A percentile compares a stretch with the other conserved stretches of the same genome.
Conservation (phyloP, 2,888 invertebrate genomes). For the Bellardia pandia region DNA sequence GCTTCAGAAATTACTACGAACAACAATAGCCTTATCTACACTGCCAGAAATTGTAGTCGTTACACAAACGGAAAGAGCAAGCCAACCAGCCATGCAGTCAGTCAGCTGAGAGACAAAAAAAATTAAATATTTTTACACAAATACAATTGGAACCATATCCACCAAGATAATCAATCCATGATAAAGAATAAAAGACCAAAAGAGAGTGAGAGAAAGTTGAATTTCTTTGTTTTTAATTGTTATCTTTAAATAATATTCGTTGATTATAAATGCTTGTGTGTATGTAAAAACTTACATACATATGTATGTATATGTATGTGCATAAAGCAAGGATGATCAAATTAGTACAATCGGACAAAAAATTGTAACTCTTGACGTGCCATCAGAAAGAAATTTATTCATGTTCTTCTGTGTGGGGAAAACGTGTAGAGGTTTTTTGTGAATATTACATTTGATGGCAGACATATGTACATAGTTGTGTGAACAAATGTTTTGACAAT, state of each 20-base stretch:
- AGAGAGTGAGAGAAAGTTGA: background rate
- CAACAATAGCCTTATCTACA: conserved; percentile 68
- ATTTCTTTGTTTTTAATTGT: conserved; percentile 12
- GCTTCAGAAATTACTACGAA: conserved; percentile 53
- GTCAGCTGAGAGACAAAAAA: too few species aligned
- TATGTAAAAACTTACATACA: too few species aligned
- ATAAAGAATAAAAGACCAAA: background rate
- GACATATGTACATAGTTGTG: too few species aligned
- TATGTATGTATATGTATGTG: too few species aligned
- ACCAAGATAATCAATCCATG: background rate
- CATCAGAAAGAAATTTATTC: too few species aligned
- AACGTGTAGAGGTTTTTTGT: too few species aligned
- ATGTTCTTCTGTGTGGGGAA: too few species aligned
- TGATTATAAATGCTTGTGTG: background rate
- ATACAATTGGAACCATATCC: background rate
- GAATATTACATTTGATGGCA: too few species aligned
- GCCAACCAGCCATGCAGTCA: background rate
- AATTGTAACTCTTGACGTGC: too few species aligned
- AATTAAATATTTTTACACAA: background rate
- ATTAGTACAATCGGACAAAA: background rate
- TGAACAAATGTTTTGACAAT: too few species aligned
- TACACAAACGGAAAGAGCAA: background rate
- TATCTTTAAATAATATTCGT: background rate
- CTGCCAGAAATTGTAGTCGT: conserved; percentile 36
- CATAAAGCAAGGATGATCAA: background rate